A percentile compares a stretch with the other conserved stretches of the same genome.
These are phyloP conservation scores for Atta texana DNA, from an alignment of 1,140 invertebrate genomes.

Conservation along the genomic window DNA sequence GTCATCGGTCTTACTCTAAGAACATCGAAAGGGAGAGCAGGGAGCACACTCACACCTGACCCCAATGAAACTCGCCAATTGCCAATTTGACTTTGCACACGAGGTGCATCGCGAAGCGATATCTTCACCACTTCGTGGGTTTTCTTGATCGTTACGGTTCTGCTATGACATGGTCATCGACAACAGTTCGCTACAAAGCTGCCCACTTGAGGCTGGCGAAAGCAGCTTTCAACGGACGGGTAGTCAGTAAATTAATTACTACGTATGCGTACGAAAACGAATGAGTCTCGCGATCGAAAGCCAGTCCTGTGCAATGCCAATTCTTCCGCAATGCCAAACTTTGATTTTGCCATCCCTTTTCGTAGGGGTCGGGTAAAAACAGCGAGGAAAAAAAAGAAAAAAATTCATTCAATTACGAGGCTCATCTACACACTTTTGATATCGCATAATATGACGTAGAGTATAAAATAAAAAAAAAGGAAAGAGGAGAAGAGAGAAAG, in stretches of 20 bases:
- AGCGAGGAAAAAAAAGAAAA: constrained; percentile 68
- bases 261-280: constrained; percentile 67
- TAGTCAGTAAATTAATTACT: constrained; percentile 65
- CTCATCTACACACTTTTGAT: constrained; percentile 83
- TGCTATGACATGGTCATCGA: constrained; percentile 83
- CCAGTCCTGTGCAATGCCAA: constrained; percentile 53
- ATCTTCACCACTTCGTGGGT: constrained; percentile 19
- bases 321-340: constrained; percentile 13
- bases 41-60: constrained; percentile 85
- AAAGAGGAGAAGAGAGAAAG: neutral
- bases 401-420: constrained; percentile 83
- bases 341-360: constrained; percentile 84
- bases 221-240: constrained; percentile 70
- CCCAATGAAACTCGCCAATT: constrained; percentile 85
- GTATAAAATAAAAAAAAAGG: constrained; percentile 29
- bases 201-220: constrained; percentile 84
- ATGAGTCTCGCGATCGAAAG: constrained; percentile 68
- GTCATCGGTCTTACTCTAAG: constrained; percentile 80
- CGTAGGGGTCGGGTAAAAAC: constrained; percentile 84
- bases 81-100: constrained; percentile 78
- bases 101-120: constrained; percentile 39
- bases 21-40: constrained; percentile 82
- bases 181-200: constrained; percentile 83
- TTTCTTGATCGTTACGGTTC: constrained; percentile 54
- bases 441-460: constrained; percentile 72